phyloP scores from a whole-genome alignment of 2,797 vertebrate genomes.

The Falco columbarius region DNA sequence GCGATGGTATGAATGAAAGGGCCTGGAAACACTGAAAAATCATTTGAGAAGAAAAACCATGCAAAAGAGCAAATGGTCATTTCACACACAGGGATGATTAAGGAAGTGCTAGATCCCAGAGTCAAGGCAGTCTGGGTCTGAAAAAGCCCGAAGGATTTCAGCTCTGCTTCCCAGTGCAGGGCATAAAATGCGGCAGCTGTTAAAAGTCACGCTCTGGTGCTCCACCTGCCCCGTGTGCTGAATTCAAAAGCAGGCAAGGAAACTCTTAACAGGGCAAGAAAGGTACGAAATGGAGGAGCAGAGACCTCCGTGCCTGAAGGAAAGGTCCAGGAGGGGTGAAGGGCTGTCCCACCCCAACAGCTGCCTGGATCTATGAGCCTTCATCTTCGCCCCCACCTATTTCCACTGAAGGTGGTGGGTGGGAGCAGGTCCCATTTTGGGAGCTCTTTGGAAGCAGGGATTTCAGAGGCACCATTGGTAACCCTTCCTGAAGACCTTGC shows the following conservation, averaged over 20 bases:
- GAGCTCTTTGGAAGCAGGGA: not conserved
- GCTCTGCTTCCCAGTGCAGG: not conserved
- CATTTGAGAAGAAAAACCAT: not conserved
- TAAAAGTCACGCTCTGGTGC: not conserved
- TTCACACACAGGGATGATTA: not conserved
- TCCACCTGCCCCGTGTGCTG: not conserved
- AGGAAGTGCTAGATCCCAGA: not conserved
- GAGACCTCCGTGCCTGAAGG: not conserved
- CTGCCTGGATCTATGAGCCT: fast-evolving
- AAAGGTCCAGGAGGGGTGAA: not conserved
- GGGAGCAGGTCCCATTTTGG: not conserved
- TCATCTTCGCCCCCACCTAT: not conserved
- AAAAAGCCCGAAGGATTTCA: not conserved
- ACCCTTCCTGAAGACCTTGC: not conserved
- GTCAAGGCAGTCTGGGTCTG: not conserved
- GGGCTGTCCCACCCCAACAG: not conserved
- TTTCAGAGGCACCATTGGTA: not conserved
- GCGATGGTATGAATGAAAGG: not conserved
- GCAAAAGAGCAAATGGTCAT: fast-evolving
- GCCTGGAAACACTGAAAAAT: not conserved
- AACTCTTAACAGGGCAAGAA: not conserved
- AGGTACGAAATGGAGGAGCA: not conserved
- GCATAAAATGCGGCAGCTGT: not conserved
- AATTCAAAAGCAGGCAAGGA: not conserved
- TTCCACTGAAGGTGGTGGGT: fast-evolving